Conservation (phyloP, 2,888 invertebrate species). For the Cetonia aurata region DNA sequence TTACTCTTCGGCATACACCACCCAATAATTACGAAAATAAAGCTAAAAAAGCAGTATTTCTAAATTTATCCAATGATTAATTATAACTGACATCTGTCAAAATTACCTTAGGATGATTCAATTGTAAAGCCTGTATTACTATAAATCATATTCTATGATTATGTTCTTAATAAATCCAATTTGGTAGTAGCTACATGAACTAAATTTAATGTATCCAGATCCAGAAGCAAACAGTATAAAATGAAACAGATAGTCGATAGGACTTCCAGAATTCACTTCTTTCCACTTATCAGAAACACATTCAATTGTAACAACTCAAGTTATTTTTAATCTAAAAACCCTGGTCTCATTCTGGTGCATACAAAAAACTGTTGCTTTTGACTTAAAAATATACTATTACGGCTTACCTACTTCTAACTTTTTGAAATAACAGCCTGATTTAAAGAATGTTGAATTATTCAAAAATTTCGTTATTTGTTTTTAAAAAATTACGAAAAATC, state of each 20-base stretch:
- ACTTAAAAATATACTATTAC: no score
- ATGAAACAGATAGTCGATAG: not conserved
- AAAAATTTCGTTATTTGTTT: no score
- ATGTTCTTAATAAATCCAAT: not conserved
- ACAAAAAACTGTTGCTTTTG: no score
- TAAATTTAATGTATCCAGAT: no score
- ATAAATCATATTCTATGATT: conserved; percentile 10
- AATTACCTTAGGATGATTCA: not conserved
- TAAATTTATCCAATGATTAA: conserved; percentile 41
- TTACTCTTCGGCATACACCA: conserved; percentile 8
- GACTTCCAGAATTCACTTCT: not conserved
- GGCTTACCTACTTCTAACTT: no score
- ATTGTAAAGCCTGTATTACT: not conserved
- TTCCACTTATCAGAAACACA: not conserved
- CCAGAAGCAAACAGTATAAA: no score
- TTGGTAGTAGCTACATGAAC: no score
- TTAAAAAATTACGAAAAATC: no score
- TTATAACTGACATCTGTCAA: conserved; percentile 35
- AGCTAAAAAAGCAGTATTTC: conserved; percentile 11
- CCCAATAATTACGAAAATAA: conserved; percentile 9
- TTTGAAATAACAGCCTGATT: no score
- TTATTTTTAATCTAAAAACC: no score
- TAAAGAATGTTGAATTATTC: no score
- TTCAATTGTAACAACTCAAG: not conserved
- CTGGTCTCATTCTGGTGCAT: no score